Base-by-base conservation (phyloP, 1,140 invertebrate species). In the Mesaphorura yosii region DNA sequence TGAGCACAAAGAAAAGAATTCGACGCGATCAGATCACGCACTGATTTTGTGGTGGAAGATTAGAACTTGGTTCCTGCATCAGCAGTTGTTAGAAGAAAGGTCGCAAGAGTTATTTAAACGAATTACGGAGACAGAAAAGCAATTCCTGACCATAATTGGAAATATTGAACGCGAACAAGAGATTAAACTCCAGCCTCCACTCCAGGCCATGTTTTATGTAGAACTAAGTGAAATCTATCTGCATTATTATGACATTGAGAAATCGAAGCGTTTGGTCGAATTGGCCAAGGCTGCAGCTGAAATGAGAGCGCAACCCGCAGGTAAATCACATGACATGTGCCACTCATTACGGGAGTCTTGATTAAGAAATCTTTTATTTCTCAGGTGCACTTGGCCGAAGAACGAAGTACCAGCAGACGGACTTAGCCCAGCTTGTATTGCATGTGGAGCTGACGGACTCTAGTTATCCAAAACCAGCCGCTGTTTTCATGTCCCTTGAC, bases 341-440 rank as follows among this genome's bases (percentile, higher is more conserved):
- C 40, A 60, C 37, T 68, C 60, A 22, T 39, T 38, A n/a, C n/a
- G 39, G 51, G 12, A 58, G 44, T 39, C 23, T 25, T 22, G 15
- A 57, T 28, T 39, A 34, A 59, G 26, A 34, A 55, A 14, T 49
- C 41, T 54, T 60, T 59, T 49, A 54, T 58, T 53, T 53, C 67
- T 34, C 28, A 77, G 86, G 87, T 57, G 73, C 80, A 15, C 68
- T 95, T 42, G 92, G 92, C 7, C 89, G 88, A 68, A 74, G 92
- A 53, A 96, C 91, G 17, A 84, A 82, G 65, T 92, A 79, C 68
- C 92, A 98, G 69, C 72, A 81, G 61, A 78, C 82, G 47, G 75
- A 82, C 37, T 69, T 88, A 22, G 77, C 92, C 0, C 92, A 95
- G 65, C 69, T 96, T 29, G 77, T 81, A 19, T 66, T 95, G 0